These are phyloP conservation scores for Henicopernis longicauda DNA, from an alignment of 2,113 vertebrate species.

Conservation along the genomic window DNA sequence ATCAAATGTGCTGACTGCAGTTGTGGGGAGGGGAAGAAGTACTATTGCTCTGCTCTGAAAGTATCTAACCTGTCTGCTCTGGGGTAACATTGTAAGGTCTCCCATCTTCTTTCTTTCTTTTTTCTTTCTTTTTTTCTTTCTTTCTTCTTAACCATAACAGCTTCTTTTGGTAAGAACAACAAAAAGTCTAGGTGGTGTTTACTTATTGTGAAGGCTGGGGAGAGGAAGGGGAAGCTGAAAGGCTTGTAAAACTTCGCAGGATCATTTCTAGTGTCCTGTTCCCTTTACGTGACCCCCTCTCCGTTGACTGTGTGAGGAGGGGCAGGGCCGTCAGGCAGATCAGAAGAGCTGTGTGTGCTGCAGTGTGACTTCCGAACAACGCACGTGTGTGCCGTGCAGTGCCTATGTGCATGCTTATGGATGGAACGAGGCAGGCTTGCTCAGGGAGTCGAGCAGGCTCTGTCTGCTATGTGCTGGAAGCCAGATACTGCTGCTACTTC, in stretches of 20 bases:
- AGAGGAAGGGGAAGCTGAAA: neutral
- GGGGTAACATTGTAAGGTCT: neutral
- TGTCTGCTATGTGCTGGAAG: neutral
- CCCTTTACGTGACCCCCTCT: neutral
- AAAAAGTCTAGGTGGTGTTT: neutral
- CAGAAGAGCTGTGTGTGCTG: neutral
- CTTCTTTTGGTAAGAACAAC: neutral
- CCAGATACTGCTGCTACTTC: neutral
- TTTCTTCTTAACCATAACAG: neutral
- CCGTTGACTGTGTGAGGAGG: neutral
- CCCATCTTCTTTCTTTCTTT: neutral
- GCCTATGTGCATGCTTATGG: neutral
- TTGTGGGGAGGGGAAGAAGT: neutral
- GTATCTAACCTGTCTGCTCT: neutral
- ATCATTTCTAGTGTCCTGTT: neutral
- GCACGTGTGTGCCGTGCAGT: rapidly evolving
- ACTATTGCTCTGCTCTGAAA: neutral
- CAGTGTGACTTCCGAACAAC: neutral
- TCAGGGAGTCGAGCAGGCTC: neutral
- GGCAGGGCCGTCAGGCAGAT: neutral
- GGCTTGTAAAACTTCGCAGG: neutral
- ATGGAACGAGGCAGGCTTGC: rapidly evolving
- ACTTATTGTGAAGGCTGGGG: neutral
- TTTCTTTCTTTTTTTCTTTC: neutral
- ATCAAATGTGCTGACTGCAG: neutral